Conservation (phyloP, 2,113 vertebrate species). For the Noturus placidus region DNA sequence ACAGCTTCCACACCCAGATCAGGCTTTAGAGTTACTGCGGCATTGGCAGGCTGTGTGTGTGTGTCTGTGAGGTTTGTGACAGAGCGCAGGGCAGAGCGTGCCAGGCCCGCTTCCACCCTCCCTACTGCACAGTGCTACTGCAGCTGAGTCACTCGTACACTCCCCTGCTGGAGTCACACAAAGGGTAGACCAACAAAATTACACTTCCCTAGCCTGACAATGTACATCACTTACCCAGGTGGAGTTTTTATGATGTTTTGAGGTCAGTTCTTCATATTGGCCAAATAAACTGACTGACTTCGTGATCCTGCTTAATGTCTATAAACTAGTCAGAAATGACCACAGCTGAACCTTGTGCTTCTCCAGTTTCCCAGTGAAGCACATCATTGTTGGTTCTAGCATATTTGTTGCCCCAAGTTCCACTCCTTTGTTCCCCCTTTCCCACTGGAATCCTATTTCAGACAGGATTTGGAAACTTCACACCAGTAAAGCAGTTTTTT, state of each 20-base stretch:
- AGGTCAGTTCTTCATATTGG: neutral
- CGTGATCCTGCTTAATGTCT: neutral
- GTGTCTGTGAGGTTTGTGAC: neutral
- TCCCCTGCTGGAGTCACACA: conserved; percentile 10
- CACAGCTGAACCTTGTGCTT: neutral
- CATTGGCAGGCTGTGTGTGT: neutral
- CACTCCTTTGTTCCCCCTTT: neutral
- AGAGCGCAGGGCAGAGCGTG: neutral
- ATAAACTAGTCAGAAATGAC: neutral
- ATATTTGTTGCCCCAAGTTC: neutral
- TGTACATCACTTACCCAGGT: neutral
- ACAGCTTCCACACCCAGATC: conserved; percentile 15
- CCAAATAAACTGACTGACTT: neutral
- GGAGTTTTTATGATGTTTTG: neutral
- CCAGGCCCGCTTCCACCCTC: conserved; percentile 9
- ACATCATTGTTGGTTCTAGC: neutral
- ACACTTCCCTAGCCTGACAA: neutral
- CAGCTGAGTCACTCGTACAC: conserved; percentile 26
- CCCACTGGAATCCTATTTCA: neutral
- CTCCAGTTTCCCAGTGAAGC: neutral
- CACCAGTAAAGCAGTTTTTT: neutral
- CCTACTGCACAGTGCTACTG: neutral
- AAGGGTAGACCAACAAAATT: neutral
- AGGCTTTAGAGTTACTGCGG: neutral
- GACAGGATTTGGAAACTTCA: neutral